Evolutionary conservation across 2,888 invertebrate species (phyloP).

Genomic region (Drosophila mercatorum): DNA sequence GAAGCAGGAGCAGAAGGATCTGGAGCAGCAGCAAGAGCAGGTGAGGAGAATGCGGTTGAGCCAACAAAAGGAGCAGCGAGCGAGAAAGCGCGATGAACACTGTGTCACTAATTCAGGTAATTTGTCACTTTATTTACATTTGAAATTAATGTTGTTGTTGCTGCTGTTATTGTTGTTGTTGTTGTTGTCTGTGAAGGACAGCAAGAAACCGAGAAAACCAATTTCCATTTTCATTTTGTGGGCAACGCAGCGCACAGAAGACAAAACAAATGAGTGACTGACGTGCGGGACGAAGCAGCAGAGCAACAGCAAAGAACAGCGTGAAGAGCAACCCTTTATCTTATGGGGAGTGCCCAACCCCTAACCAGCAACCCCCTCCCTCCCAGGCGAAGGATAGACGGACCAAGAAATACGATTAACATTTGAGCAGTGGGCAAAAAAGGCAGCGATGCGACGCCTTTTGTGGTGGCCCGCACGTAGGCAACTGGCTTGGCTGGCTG

Average conservation of each 20-base stretch:
- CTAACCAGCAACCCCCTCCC: neutral
- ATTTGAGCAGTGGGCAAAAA: constrained; percentile 66
- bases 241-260: constrained; percentile 64
- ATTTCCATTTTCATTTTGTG: constrained; percentile 76
- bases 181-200: constrained; percentile 38
- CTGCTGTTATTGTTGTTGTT: constrained; percentile 44
- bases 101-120: constrained; percentile 78
- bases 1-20: neutral
- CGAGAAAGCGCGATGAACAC: constrained; percentile 57
- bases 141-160: constrained; percentile 65
- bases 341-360: constrained; percentile 1
- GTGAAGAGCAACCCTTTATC: constrained; percentile 42
- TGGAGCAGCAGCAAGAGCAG: neutral
- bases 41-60: constrained; percentile 6
- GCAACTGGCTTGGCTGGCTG: neutral
- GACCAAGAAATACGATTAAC: constrained; percentile 75
- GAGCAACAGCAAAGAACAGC: constrained; percentile 1
- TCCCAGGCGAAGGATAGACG: constrained; percentile 13
- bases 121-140: constrained; percentile 80
- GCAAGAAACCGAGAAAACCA: constrained; percentile 74
- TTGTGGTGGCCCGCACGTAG: constrained; percentile 62
- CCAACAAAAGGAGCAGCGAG: constrained; percentile 38
- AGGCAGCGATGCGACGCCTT: constrained; percentile 52
- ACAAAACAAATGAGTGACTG: constrained; percentile 74
- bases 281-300: constrained; percentile 51